Percentiles rank a stretch among this genome's conserved stretches.
phyloP scores from a whole-genome alignment of 2,113 vertebrate species.

The Asarcornis scutulata region DNA sequence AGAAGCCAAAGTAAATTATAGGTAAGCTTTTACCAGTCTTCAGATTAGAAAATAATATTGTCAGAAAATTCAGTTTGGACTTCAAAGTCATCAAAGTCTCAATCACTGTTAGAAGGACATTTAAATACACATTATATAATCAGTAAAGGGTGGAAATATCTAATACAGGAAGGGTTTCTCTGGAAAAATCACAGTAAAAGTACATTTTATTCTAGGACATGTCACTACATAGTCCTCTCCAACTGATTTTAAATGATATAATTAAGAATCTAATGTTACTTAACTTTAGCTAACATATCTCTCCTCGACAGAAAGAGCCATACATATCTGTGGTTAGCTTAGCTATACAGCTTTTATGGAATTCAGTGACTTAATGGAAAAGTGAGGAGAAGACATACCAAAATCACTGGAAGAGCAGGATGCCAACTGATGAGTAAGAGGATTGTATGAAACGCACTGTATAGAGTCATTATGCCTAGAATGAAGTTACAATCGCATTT shows the following conservation, averaged over 20 bases:
- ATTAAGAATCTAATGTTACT: background rate
- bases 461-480: conserved; percentile 95
- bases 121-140: background rate
- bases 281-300: background rate
- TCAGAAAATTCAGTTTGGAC: background rate
- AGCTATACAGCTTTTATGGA: background rate
- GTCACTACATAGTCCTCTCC: background rate
- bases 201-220: background rate
- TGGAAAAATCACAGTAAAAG: background rate
- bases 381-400: conserved; percentile 79
- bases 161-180: background rate
- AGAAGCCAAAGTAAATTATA: background rate
- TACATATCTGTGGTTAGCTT: background rate
- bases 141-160: background rate
- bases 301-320: background rate
- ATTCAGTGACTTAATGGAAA: background rate
- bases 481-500: conserved; percentile 24
- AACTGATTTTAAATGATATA: background rate
- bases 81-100: background rate
- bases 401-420: conserved; percentile 97
- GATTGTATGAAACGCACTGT: conserved; percentile 96
- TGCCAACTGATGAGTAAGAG: conserved; percentile 94
- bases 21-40: background rate
- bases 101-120: background rate
- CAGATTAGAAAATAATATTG: background rate